Evolutionary conservation across 2,113 vertebrate species (phyloP).

Genomic region (rat (Rattus norvegicus)): GRCr8 NC_086026.1:120993501-120994000

Average conservation of each 20-base stretch:
- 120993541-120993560: conserved; percentile 65
- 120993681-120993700: conserved; percentile 93
- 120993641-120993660: conserved; percentile 57
- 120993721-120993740: conserved; percentile 85
- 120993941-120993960: conserved; percentile 65
- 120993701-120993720: conserved; percentile 92
- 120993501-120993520: conserved; percentile 44
- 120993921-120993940: conserved; percentile 62
- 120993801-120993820: conserved; percentile 80
- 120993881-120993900: conserved; percentile 74
- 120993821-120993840: conserved; percentile 76
- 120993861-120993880: conserved; percentile 8
- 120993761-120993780: conserved; percentile 77
- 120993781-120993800: conserved; percentile 80
- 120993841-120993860: conserved; percentile 63
- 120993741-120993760: conserved; percentile 84
- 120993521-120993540: neutral
- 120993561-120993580: conserved; percentile 75
- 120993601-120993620: conserved; percentile 38
- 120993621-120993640: conserved; percentile 63
- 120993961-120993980: conserved; percentile 17
- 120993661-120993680: conserved; percentile 89
- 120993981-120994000: neutral
- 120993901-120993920: conserved; percentile 73
- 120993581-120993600: conserved; percentile 41